Conservation (phyloP, 2,888 invertebrate genomes). For the Dasysyrphus tricinctus region DNA sequence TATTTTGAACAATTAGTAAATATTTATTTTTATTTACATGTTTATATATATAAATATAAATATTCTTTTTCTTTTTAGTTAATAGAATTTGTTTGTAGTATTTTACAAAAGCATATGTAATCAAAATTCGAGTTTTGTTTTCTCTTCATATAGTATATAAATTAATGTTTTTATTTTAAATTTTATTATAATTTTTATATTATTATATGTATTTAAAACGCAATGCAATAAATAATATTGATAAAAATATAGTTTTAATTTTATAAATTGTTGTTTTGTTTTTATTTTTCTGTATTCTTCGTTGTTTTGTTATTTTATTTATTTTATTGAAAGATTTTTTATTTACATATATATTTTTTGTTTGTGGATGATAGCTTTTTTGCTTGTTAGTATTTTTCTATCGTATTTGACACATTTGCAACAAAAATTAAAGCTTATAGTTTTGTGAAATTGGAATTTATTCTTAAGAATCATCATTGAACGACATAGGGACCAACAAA, state of each 20-base stretch:
- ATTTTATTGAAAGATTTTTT: neutral
- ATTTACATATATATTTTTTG: neutral
- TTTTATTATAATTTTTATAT: slow-evolving; percentile 20
- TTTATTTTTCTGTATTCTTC: neutral
- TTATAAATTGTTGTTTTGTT: slow-evolving; percentile 41
- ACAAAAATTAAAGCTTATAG: too few relatives aligned
- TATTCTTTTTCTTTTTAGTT: slow-evolving; percentile 51
- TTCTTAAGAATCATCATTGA: neutral
- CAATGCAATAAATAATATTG: slow-evolving; percentile 74
- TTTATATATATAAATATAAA: slow-evolving; percentile 25
- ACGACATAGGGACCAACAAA: neutral
- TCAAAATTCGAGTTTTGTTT: slow-evolving; percentile 61
- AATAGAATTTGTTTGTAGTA: slow-evolving; percentile 48
- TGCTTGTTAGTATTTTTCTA: too few relatives aligned
- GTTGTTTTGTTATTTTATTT: slow-evolving; percentile 24
- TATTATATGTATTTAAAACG: slow-evolving; percentile 49
- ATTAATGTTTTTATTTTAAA: slow-evolving; percentile 49
- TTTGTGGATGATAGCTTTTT: neutral
- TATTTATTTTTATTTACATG: slow-evolving; percentile 72
- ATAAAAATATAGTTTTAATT: slow-evolving; percentile 65
- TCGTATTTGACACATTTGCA: too few relatives aligned
- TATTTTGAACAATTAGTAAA: slow-evolving; percentile 58
- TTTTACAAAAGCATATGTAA: slow-evolving; percentile 53
- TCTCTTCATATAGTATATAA: slow-evolving; percentile 24
- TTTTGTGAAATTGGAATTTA: neutral